Evolutionary conservation across 2,888 invertebrate genomes (phyloP).

Genomic region (Agonopterix heracliana): DNA sequence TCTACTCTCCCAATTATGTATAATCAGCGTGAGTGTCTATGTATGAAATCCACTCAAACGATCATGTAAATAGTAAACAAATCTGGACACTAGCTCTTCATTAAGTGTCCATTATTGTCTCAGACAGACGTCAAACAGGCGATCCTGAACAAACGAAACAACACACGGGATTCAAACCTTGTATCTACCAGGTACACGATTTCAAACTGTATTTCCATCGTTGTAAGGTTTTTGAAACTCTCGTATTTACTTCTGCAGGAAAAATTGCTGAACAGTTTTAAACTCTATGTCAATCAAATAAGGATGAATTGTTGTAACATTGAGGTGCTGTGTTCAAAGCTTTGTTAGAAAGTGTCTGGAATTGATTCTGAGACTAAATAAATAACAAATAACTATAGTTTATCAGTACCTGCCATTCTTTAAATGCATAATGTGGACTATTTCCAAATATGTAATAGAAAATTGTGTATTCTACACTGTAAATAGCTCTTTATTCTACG

Average conservation of each 20-base stretch:
- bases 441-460: too few relatives aligned
- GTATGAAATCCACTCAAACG: too few relatives aligned
- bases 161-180: constrained; percentile 38
- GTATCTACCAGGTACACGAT: constrained; percentile 3
- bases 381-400: not conserved
- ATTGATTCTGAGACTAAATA: not conserved
- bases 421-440: too few relatives aligned
- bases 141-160: constrained; percentile 39
- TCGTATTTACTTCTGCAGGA: too few relatives aligned
- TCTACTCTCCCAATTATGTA: too few relatives aligned
- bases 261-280: too few relatives aligned
- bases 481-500: too few relatives aligned
- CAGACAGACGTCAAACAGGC: constrained; percentile 61
- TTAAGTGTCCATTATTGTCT: constrained; percentile 43
- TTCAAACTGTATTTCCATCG: not conserved
- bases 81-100: constrained; percentile 18
- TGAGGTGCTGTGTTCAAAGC: too few relatives aligned
- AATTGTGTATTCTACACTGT: too few relatives aligned
- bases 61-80: constrained; percentile 3
- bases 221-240: too few relatives aligned
- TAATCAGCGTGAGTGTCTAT: too few relatives aligned
- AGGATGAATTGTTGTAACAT: constrained; percentile 11
- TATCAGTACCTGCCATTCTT: not conserved
- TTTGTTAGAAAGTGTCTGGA: not conserved
- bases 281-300: too few relatives aligned